Evolutionary conservation across 2,113 vertebrate genomes (phyloP), one percentile per base, ranked within the genome.

Genomic region (Oncorhynchus mykiss): DNA sequence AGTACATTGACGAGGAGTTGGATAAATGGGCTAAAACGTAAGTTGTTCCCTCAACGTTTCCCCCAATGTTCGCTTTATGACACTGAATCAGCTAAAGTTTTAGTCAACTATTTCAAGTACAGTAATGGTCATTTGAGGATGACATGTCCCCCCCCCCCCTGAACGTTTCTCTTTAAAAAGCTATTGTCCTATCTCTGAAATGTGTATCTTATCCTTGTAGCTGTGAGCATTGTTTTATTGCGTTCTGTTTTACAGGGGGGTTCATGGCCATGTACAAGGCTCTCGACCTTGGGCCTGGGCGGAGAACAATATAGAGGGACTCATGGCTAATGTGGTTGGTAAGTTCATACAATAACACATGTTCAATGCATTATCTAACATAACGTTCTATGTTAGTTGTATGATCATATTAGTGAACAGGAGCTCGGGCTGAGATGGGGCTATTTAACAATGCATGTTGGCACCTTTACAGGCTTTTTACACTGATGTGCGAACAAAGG

Each of bases 11-110:
- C 20, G 96, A 98, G 86, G 96, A 99, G 72, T 83, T 99, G 82
- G 94, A 98, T 65, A 99, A 95, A 70, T 99, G 98, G 98, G 96
- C 95, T 84, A 95, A 89, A 89, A 94, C 34, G 97, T 98, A 88
- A 78, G 95, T 90, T 3, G 2, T 62, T 66, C 3, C 2, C 2
- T 31, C 64, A n/a, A 22, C n/a, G 14, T 60, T 60, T 60, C 39
- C 51, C 59, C n/a, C 18, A 62, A 20, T 39, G 54, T 25, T 18
- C 57, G 16, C 25, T 18, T 18, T 59, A 31, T 59, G 8, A 16
- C 54, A 6, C 64, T 5, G 18, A 27, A 67, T 68, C 24, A 13
- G 59, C 59, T 24, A 24, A 62, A 24, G 59, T 62, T 62, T n/a
- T 45, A 5, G 62, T 1, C 12, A 5, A 62, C 7, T 39, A 14